Percentiles rank a stretch among this genome's conserved stretches.
Evolutionary conservation across 2,797 vertebrate species (phyloP).

Genomic region (Oceanodroma leucorhoa): DNA sequence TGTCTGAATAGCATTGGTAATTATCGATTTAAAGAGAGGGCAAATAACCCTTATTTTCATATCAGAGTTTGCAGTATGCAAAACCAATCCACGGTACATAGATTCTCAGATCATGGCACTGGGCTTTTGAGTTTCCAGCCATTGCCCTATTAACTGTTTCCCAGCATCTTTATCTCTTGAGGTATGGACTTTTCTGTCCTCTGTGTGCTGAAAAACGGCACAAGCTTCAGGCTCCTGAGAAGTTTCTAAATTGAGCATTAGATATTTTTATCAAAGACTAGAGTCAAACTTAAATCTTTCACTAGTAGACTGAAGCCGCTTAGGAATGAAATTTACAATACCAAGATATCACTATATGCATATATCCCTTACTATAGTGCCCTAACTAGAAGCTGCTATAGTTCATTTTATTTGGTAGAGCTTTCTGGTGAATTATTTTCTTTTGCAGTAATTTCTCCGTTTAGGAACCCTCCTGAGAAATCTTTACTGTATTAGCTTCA

Average conservation of each 20-base stretch:
- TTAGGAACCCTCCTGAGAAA: slow-evolving; percentile 25
- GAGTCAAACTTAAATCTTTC: slow-evolving; percentile 11
- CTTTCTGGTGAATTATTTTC: slow-evolving; percentile 48
- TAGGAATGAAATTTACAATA: slow-evolving; percentile 21
- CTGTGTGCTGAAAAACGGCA: not conserved
- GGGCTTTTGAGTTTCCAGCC: not conserved
- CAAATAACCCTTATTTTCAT: not conserved
- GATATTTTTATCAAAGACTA: slow-evolving; percentile 20
- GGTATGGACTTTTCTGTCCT: not conserved
- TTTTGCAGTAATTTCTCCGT: slow-evolving; percentile 23
- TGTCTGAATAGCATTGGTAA: not conserved
- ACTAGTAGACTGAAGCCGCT: not conserved
- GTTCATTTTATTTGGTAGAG: slow-evolving; percentile 12
- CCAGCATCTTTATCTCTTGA: not conserved
- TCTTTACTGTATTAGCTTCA: slow-evolving; percentile 42
- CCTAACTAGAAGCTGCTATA: slow-evolving; percentile 19
- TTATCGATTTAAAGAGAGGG: not conserved
- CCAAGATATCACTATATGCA: not conserved
- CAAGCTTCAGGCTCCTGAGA: not conserved
- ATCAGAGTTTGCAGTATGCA: not conserved
- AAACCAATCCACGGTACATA: not conserved
- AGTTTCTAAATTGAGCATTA: slow-evolving; percentile 23
- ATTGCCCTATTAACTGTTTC: not conserved
- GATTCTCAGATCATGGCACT: not conserved
- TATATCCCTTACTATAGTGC: not conserved